Conservation (phyloP, 2,797 vertebrate genomes). For the Platyrinchus mystaceus region DNA sequence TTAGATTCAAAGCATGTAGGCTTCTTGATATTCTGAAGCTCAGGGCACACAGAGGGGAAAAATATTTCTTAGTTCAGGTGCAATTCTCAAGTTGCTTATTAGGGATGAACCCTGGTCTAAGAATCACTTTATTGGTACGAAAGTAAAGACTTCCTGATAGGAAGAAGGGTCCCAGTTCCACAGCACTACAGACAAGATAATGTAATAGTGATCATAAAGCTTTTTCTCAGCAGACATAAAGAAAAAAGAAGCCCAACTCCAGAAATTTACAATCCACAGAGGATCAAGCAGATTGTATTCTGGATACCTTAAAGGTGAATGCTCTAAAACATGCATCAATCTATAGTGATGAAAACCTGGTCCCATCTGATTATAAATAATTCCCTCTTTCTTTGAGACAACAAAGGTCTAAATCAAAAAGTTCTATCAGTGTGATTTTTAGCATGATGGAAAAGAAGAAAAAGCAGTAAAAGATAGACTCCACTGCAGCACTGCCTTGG, state of each 20-base stretch:
- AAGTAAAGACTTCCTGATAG: slow-evolving; percentile 63
- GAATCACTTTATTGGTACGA: slow-evolving; percentile 66
- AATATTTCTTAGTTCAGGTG: slow-evolving; percentile 67
- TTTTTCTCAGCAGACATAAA: slow-evolving; percentile 58
- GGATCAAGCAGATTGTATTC: slow-evolving; percentile 72
- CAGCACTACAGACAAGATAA: slow-evolving; percentile 57
- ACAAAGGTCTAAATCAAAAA: slow-evolving; percentile 57
- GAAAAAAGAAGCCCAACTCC: slow-evolving; percentile 60
- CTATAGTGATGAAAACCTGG: slow-evolving; percentile 52
- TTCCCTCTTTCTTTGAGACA: slow-evolving; percentile 53
- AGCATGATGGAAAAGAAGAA: background rate
- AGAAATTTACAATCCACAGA: slow-evolving; percentile 77
- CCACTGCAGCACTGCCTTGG: background rate
- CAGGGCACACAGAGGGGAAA: slow-evolving; percentile 50
- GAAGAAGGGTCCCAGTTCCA: slow-evolving; percentile 38
- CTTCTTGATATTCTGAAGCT: slow-evolving; percentile 67
- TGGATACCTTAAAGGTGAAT: slow-evolving; percentile 76
- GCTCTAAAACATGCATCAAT: slow-evolving; percentile 68
- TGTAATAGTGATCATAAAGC: slow-evolving; percentile 72
- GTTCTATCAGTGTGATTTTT: slow-evolving; percentile 47
- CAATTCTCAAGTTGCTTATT: slow-evolving; percentile 74
- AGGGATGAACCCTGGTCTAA: slow-evolving; percentile 64
- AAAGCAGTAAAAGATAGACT: background rate
- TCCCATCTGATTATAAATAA: slow-evolving; percentile 60
- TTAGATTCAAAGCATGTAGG: slow-evolving; percentile 71